Evolutionary conservation across 2,797 vertebrate species (phyloP).

Genomic region (Malurus leucopterus): DNA sequence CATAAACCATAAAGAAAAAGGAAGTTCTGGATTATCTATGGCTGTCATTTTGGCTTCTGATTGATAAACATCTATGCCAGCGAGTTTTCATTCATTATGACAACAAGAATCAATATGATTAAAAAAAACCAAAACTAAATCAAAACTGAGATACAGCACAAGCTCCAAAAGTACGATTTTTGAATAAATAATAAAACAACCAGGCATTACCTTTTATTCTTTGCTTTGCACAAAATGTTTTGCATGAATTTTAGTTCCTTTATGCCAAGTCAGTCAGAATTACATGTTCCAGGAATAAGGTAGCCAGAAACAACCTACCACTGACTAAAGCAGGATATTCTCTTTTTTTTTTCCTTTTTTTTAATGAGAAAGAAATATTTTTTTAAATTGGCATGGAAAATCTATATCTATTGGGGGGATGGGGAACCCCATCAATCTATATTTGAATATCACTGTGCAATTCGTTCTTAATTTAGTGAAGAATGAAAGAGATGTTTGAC

Average conservation of each 20-base stretch:
- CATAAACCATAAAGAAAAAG: not conserved
- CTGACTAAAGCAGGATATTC: not conserved
- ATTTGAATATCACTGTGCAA: not conserved
- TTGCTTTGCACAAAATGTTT: not conserved
- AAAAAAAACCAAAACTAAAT: not conserved
- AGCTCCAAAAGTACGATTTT: not conserved
- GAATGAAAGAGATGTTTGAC: not conserved
- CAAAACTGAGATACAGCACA: not conserved
- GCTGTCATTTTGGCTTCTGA: not conserved
- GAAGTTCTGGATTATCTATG: not conserved
- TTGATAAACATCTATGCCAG: not conserved
- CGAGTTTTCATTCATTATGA: not conserved
- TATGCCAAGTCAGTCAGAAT: not conserved
- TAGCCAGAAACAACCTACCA: not conserved
- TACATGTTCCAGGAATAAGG: not conserved
- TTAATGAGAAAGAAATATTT: not conserved
- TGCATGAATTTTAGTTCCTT: not conserved
- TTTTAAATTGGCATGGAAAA: not conserved
- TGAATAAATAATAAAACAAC: not conserved
- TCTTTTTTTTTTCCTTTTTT: not conserved
- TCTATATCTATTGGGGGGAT: accelerated
- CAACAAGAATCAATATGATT: not conserved
- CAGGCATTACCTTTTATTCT: not conserved
- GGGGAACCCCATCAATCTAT: accelerated
- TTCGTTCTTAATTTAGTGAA: not conserved